phyloP scores from a whole-genome alignment of 2,797 vertebrate species.

The Lutjanus argentimaculatus region DNA sequence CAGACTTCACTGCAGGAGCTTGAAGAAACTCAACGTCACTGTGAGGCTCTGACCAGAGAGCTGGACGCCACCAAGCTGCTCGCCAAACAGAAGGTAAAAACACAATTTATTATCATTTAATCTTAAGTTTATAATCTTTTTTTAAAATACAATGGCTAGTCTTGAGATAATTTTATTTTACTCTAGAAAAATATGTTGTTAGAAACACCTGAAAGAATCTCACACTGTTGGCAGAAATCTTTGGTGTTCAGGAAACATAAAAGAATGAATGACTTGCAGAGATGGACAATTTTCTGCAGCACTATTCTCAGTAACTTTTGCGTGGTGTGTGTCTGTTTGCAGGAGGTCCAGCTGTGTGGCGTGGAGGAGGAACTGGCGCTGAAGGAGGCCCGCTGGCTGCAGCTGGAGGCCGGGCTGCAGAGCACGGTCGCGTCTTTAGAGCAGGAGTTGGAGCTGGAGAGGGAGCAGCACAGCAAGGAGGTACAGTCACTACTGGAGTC shows the following conservation, averaged over 20 bases:
- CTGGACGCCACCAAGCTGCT: slow-evolving; percentile 81
- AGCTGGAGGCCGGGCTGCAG: slow-evolving; percentile 81
- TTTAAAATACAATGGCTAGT: background rate
- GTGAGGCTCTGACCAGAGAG: slow-evolving; percentile 81
- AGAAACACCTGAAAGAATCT: background rate
- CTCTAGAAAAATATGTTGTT: background rate
- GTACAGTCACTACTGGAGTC: slow-evolving; percentile 54
- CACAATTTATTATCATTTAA: background rate
- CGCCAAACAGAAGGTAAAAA: slow-evolving; percentile 84
- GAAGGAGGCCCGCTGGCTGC: slow-evolving; percentile 84
- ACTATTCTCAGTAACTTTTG: background rate
- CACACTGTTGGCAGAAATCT: background rate
- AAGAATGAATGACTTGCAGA: background rate
- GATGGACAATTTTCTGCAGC: background rate
- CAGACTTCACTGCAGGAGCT: slow-evolving; percentile 78
- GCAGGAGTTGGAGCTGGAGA: slow-evolving; percentile 83
- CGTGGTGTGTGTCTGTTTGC: slow-evolving; percentile 28
- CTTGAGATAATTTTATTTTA: background rate
- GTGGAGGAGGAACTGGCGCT: slow-evolving; percentile 85
- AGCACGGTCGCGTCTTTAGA: slow-evolving; percentile 80
- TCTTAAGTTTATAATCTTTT: background rate
- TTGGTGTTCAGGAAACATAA: background rate
- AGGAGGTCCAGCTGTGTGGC: slow-evolving; percentile 81
- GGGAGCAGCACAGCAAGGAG: slow-evolving; percentile 83
- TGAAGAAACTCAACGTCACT: slow-evolving; percentile 74